Base-by-base conservation (phyloP, 2,888 invertebrate genomes). In the Tolmerus cingulatus region DNA sequence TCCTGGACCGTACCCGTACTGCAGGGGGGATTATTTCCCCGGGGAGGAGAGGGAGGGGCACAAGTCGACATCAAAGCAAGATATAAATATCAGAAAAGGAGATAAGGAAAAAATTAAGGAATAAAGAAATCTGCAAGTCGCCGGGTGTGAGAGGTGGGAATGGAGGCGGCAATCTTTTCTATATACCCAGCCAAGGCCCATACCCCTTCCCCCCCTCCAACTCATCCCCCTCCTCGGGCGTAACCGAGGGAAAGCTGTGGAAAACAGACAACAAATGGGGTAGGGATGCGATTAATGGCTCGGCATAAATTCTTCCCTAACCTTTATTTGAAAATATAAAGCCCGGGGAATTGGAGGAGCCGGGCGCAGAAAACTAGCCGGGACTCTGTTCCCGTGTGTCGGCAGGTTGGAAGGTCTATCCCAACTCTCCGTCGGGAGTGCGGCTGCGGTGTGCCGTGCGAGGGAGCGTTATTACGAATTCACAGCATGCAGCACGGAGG, bases 201-300 rank as follows among this genome's bases (percentile, higher is more conserved):
- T 7, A 2, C 5, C 34, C 34, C 34, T 4, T 5, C 5, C 1
- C 34, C 34, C 5, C 3, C 34, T 4, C 8, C 43, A n/a, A 8
- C 12, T 19, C 34, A n/a, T n/a, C 5, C 9, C 7, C 1, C 27
- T 30, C 14, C 14, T 19, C 4, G 34, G 30, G 74, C 30, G 7
- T 27, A 46, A 43, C 16, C 84, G 16, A 19, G 37, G 43, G 12
- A 19, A 74, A 40, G 19, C 66, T 34, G 40, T 66, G 37, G 55
- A 55, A 30, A 82, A 57, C 30, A 51, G 12, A 30, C 51, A 82
- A 55, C 55, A 55, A 57, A 84, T 40, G 66, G 74, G 84, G 55
- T 84, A 81, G 46, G 87, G 81, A 87, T 87, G 87, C 86, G 87
- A 87, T 86, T 86, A 87, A 87, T 87, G 86, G 81, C 51, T 79